Percentiles rank a stretch among this genome's conserved stretches.
phyloP scores from a whole-genome alignment of 2,113 vertebrate genomes.

The Silurus glanis region DNA sequence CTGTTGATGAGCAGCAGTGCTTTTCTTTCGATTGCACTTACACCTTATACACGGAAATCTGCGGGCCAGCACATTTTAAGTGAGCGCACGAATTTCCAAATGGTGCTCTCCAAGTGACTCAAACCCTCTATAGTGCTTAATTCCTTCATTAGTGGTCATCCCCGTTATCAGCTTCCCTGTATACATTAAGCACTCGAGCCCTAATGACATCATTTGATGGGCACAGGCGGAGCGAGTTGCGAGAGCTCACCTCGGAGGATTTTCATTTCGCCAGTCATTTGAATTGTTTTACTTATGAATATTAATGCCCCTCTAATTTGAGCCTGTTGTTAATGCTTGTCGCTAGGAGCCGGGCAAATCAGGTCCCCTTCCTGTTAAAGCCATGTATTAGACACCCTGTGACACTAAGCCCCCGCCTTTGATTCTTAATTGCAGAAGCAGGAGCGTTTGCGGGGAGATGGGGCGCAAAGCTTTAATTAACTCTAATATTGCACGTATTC shows the following conservation, averaged over 20 bases:
- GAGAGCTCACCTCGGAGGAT: slow-evolving; percentile 75
- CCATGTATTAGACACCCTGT: slow-evolving; percentile 78
- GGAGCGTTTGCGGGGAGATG: slow-evolving; percentile 77
- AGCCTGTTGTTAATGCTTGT: slow-evolving; percentile 83
- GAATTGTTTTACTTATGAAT: slow-evolving; percentile 84
- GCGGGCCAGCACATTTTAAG: not conserved
- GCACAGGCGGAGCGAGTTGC: slow-evolving; percentile 67
- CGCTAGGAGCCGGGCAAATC: slow-evolving; percentile 80
- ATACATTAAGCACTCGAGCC: slow-evolving; percentile 77
- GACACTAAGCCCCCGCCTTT: slow-evolving; percentile 83
- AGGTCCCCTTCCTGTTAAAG: slow-evolving; percentile 79
- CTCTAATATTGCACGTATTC: slow-evolving; percentile 80
- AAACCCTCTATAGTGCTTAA: slow-evolving; percentile 20
- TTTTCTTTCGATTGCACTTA: not conserved
- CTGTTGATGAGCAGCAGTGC: not conserved
- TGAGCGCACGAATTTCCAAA: not conserved
- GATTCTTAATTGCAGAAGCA: slow-evolving; percentile 84
- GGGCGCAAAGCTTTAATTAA: slow-evolving; percentile 84
- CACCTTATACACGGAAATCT: not conserved
- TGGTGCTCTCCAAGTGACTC: slow-evolving; percentile 5
- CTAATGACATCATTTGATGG: slow-evolving; percentile 81
- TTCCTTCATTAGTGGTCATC: slow-evolving; percentile 54
- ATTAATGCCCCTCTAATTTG: slow-evolving; percentile 82
- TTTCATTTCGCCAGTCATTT: slow-evolving; percentile 76
- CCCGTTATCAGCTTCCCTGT: slow-evolving; percentile 69